Base-by-base conservation (phyloP, 2,113 vertebrate genomes). In the Chaenogobius annularis region DNA sequence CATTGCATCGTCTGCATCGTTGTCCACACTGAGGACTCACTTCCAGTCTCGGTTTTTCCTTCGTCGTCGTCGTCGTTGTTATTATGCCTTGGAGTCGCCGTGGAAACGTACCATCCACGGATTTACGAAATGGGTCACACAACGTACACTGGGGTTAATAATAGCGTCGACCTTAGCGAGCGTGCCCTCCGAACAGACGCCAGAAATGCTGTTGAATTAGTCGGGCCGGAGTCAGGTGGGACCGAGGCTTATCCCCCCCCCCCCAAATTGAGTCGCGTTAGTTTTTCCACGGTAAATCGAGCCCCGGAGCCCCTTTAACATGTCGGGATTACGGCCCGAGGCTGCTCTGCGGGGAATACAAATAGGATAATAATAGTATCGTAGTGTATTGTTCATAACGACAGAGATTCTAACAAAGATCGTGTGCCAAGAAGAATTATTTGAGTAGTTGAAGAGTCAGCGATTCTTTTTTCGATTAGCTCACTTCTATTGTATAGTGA, bases 101-200 rank as follows among this genome's bases (percentile, higher is more conserved):
- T 75, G 78, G 83, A 89, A 86, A 79, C 77, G 83, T 83, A 74
- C 66, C 22, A 80, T 85, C 76, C 64, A 56, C 85, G 85, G 75
- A 79, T 86, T 89, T 86, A 85, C 50, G 77, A 92, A 90, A 73
- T 81, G 74, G 86, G 85, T 89, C 88, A 85, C 75, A 72, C 62
- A 72, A 72, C 80, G 65, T 69, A 84, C 72, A 81, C 64, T 54
- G 11, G 37, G 31, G 35, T 78, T 87, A 83, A 88, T 85, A 92
- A 90, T 89, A 88, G 87, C 77, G 59, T 46, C 1, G 1, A 59
- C 72, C 73, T 77, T 78, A 72, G 44, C 37, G 15, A 2, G 4
- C 61, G 71, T 75, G 74, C 77, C 35, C 68, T 58, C n/a, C 76
- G 20, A 90, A 68, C 78, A 72, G 59, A 73, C 87, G 87, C 85